Percentiles rank a stretch among this genome's conserved stretches.
Evolutionary conservation across 1,140 invertebrate genomes (phyloP).

Genomic region (Papilio xuthus): DNA sequence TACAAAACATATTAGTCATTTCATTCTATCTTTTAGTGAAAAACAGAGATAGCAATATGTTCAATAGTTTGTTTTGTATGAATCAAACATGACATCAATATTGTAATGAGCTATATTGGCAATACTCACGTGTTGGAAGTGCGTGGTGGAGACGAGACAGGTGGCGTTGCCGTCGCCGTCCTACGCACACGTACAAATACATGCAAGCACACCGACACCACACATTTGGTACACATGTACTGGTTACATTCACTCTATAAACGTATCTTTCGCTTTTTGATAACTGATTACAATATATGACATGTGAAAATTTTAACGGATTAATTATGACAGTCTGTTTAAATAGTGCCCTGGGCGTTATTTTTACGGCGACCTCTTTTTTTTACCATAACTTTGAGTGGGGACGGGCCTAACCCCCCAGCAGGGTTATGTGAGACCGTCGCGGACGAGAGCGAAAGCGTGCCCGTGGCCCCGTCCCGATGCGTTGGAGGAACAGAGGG

Average conservation of each 20-base stretch:
- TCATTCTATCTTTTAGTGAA: too few species aligned
- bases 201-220: constrained; percentile 71
- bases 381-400: too few species aligned
- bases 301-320: neutral
- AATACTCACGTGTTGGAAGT: constrained; percentile 69
- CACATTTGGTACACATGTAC: constrained; percentile 48
- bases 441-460: too few species aligned
- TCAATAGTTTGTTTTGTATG: too few species aligned
- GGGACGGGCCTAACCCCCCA: too few species aligned
- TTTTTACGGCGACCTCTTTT: too few species aligned
- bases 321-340: neutral
- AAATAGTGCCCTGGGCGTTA: too few species aligned
- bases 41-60: too few species aligned
- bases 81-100: neutral
- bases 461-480: too few species aligned
- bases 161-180: constrained; percentile 72
- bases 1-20: too few species aligned
- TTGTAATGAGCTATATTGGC: neutral
- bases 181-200: constrained; percentile 66
- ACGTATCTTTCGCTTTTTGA: constrained; percentile 12
- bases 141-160: constrained; percentile 63
- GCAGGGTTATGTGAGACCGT: too few species aligned
- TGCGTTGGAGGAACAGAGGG: too few species aligned
- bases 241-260: neutral
- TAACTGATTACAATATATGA: neutral